Base-by-base conservation (phyloP, 2,113 vertebrate species). In the Lates calcarifer region DNA sequence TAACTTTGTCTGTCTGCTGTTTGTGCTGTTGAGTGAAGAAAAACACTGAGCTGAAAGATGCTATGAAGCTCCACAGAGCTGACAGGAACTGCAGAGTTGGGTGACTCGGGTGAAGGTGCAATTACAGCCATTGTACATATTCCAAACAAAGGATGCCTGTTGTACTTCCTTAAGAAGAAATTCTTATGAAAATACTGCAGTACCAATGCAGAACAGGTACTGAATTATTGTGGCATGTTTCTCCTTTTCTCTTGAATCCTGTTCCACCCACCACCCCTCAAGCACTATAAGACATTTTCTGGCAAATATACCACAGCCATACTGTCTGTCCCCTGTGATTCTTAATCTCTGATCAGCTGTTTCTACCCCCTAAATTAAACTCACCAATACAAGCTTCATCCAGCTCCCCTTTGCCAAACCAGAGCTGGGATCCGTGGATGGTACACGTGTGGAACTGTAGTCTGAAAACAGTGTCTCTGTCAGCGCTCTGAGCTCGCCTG, bases 381-480 rank as follows among this genome's bases (percentile, higher is more conserved):
- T 3, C 69, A 98, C 97, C 97, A 22, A 92, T 91, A 86, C 95
- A 97, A 53, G 97, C 97, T 62, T 96, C 94, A 3, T 98, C 97
- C 89, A 98, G 85, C 90, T 98, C 97, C 53, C 96, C 95, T 92
- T 98, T 98, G 55, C 96, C 95, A 76, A 98, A 97, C 94, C 95
- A 94, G 9, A 98, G 96, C 87, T 95, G 96, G 39, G 95, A 83
- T 55, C 96, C 96, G 10, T 97, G 97, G 83, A 98, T 94, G 79
- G 97, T 97, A 75, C 97, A 98, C 0, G 97, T 98, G 92, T 98
- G 97, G 90, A 97, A 98, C 94, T 98, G 97, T 57, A 97, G 91
- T 53, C 96, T 91, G 94, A 98, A 98, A 67, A 98, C 95, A 0
- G 95, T 95, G 81, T 96, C 96, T 72, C 97, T 95, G 90, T 97